Conservation (phyloP, 2,797 vertebrate species). For the Scleropages formosus region DNA sequence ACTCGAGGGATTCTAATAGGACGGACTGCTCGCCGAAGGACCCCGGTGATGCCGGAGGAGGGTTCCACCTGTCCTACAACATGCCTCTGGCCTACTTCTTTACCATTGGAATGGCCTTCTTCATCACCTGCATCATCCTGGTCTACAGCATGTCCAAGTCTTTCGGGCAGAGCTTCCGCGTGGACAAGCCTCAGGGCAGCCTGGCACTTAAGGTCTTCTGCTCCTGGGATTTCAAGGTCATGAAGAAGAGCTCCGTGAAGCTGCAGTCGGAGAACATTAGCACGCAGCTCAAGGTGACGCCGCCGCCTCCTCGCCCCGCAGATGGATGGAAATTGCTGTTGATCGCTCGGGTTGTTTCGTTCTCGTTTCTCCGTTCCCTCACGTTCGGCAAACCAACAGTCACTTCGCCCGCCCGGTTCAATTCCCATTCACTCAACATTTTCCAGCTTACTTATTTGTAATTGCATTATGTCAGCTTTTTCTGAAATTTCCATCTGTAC, state of each 20-base stretch:
- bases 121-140: slow-evolving; percentile 74
- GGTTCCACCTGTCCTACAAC: slow-evolving; percentile 61
- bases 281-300: slow-evolving; percentile 76
- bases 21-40: not conserved
- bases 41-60: slow-evolving; percentile 14
- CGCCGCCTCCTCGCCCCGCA: too few species aligned
- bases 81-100: slow-evolving; percentile 79
- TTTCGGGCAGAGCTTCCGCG: slow-evolving; percentile 69
- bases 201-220: slow-evolving; percentile 76
- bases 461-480: accelerated
- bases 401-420: too few species aligned
- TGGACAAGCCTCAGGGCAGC: slow-evolving; percentile 58
- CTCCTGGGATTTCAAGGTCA: slow-evolving; percentile 87
- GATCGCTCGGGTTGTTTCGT: not conserved
- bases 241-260: slow-evolving; percentile 65
- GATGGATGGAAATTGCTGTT: too few species aligned
- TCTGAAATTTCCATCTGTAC: too few species aligned
- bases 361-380: not conserved
- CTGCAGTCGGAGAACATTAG: slow-evolving; percentile 76
- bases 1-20: not conserved
- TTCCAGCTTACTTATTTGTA: not conserved
- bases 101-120: slow-evolving; percentile 64
- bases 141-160: slow-evolving; percentile 80
- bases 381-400: too few species aligned
- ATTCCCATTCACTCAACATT: too few species aligned